Evolutionary conservation across 53 echinoderm and acorn worm species (phyloP).

Genomic region (Antedon mediterranea): DNA sequence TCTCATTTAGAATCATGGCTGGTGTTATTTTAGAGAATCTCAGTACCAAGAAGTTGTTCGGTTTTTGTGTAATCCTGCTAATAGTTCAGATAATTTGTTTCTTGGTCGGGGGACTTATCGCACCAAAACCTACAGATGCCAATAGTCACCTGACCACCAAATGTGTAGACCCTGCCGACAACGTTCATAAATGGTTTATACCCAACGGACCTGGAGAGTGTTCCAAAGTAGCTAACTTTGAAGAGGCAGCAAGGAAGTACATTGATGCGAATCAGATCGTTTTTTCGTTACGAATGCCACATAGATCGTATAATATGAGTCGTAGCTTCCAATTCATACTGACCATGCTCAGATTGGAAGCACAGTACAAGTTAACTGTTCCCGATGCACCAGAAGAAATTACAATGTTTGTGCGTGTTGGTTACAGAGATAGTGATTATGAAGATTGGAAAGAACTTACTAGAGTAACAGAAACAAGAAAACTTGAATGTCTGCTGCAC

Average conservation of each 20-base stretch:
- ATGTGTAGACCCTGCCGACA: conserved; percentile 66
- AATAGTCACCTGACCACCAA: conserved; percentile 55
- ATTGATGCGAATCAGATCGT: conserved; percentile 68
- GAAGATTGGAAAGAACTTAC: no score
- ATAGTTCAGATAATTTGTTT: conserved; percentile 52
- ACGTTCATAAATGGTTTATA: conserved; percentile 35
- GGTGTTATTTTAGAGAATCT: conserved; percentile 84
- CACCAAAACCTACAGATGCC: conserved; percentile 60
- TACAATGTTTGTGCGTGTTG: no score
- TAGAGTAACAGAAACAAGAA: no score
- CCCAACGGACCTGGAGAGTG: conserved; percentile 60
- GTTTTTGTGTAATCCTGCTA: conserved; percentile 33
- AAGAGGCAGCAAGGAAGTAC: conserved; percentile 45
- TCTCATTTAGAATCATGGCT: conserved; percentile 72
- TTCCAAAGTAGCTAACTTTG: conserved; percentile 59
- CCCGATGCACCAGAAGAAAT: no score
- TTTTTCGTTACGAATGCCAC: conserved; percentile 63
- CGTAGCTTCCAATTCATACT: conserved; percentile 76
- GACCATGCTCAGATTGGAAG: conserved; percentile 49
- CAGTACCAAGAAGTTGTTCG: conserved; percentile 67
- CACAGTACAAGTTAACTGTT: not conserved
- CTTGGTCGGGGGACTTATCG: conserved; percentile 60
- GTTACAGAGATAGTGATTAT: no score
- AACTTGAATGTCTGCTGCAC: no score
- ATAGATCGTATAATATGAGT: conserved; percentile 42